Base-by-base conservation (phyloP, 1,140 invertebrate species). In the Varroa destructor region DNA sequence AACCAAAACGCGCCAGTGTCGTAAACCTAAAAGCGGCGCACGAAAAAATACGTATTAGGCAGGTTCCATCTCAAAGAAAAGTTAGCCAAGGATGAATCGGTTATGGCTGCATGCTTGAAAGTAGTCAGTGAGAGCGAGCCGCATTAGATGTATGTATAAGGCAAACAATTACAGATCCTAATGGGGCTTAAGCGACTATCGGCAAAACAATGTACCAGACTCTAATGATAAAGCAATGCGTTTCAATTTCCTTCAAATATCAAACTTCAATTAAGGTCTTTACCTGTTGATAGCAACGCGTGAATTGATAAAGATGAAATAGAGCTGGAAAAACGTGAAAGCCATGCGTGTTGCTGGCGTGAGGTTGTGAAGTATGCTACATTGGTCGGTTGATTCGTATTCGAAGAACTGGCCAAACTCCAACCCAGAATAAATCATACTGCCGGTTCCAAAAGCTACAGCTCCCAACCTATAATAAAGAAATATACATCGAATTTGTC, bases 381-480 rank as follows among this genome's bases (percentile, higher is more conserved):
- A 93, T 75, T 89, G 88, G 12, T 88, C 88, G 76, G 89, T 87
- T 55, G 84, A 81, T 77, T 91, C 88, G 58, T 91, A 79, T 79
- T 95, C 91, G 79, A 93, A 94, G 78, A 93, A 93, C 78, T 92
- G 89, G 0, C 90, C 90, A 77, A 95, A 91, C 81, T 94, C 90
- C 71, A 96, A 81, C 0, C 92, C 91, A 0, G 91, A 92, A 80
- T 95, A 94, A 73, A 95, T 93, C 90, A 93, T 91, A 71, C 88
- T 90, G 6, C 92, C 92, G 75, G 94, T 92, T 6, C 91, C 91
- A 78, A 95, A 95, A 14, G 91, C 91, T 90, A 67, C 61, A 2
- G 61, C 61, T 14, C 61, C 61, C 37, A 67, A 40, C 37, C 61
- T 67, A 46, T 40, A 40, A 6, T 42, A 42, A 58, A 3, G 12